Conservation (phyloP, 2,797 vertebrate species). For the Spatula versicolor region DNA sequence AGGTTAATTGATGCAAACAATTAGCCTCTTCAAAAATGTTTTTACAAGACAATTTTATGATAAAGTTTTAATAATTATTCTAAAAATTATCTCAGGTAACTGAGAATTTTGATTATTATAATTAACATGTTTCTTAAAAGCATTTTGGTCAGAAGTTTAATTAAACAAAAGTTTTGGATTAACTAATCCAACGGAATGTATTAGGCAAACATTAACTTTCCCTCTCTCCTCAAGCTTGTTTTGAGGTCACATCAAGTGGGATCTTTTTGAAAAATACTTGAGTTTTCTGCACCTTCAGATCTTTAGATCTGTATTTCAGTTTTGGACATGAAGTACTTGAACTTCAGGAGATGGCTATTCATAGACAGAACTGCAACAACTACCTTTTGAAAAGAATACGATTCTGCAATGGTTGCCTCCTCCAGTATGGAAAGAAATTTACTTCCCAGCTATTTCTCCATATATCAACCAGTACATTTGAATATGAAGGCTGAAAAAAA, state of each 20-base stretch:
- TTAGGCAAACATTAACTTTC: background rate
- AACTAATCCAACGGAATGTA: background rate
- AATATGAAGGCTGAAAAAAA: background rate
- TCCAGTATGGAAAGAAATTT: background rate
- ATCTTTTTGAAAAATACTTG: background rate
- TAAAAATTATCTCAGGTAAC: background rate
- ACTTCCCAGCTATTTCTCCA: too few species aligned
- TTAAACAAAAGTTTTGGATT: background rate
- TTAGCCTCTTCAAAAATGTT: background rate
- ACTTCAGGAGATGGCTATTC: background rate
- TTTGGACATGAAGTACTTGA: background rate
- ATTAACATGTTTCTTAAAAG: background rate
- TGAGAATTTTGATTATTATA: background rate
- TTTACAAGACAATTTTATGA: background rate
- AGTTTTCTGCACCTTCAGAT: background rate
- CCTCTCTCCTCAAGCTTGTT: background rate
- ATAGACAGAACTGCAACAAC: background rate
- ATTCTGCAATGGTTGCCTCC: background rate
- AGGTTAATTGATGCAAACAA: background rate
- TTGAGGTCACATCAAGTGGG: background rate
- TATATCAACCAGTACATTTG: background rate
- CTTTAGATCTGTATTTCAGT: background rate
- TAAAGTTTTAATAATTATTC: background rate
- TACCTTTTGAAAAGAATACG: background rate
- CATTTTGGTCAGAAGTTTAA: background rate